These are phyloP conservation scores for Entelurus aequoreus DNA, from an alignment of 2,113 vertebrate species.

Conservation along the genomic window DNA sequence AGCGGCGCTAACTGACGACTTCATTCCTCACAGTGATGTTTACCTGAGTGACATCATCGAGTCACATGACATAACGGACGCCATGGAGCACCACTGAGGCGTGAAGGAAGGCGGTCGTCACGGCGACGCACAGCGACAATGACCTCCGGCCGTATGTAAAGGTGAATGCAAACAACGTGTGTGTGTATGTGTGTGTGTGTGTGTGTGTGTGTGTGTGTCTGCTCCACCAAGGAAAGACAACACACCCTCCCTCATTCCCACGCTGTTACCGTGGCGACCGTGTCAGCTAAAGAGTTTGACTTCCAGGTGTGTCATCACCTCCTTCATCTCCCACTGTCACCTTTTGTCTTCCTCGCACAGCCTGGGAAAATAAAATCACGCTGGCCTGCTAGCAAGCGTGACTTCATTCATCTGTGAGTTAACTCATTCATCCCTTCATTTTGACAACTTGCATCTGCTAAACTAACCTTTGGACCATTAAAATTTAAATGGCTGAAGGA, in stretches of 20 bases:
- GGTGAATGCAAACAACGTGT: slow-evolving; percentile 32
- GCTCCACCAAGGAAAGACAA: slow-evolving; percentile 4
- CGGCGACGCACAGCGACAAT: not conserved
- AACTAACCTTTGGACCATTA: no score
- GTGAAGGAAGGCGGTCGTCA: slow-evolving; percentile 22
- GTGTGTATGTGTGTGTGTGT: slow-evolving; percentile 1
- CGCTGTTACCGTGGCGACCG: not conserved
- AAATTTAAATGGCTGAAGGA: no score
- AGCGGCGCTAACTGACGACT: no score
- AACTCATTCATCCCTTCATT: no score
- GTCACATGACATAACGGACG: not conserved
- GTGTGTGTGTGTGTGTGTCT: slow-evolving; percentile 14
- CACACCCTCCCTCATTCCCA: no score
- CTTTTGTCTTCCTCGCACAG: not conserved
- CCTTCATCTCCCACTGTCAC: slow-evolving; percentile 1
- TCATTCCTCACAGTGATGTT: no score
- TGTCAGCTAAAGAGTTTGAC: not conserved
- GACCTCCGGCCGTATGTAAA: slow-evolving; percentile 51
- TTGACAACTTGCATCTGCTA: no score
- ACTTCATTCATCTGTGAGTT: no score
- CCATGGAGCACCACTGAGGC: not conserved
- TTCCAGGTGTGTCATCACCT: slow-evolving; percentile 25
- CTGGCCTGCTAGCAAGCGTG: no score
- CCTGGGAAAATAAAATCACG: no score
- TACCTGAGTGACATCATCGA: no score